Percentiles rank a stretch among this genome's conserved stretches.
These are phyloP conservation scores for Drosophila subobscura DNA, from an alignment of 1,140 invertebrate genomes.

Conservation along the genomic window DNA sequence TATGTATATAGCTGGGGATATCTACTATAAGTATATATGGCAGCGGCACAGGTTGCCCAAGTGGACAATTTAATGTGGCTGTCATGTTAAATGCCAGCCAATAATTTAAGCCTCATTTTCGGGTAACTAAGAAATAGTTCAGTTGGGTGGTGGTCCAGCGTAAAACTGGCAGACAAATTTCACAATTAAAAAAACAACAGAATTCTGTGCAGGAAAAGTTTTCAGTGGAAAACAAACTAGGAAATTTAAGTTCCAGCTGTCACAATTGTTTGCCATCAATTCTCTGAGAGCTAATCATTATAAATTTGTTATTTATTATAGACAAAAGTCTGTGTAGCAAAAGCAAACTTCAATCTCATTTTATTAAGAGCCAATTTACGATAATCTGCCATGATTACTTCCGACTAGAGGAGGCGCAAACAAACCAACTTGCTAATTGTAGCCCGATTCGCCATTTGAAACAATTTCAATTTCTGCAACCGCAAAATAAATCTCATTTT, in stretches of 20 bases:
- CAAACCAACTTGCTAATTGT: conserved; percentile 46
- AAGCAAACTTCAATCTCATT: conserved; percentile 30
- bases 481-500: conserved; percentile 64
- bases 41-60: conserved; percentile 72
- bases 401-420: conserved; percentile 34
- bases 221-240: no score
- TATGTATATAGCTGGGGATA: conserved; percentile 17
- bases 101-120: conserved; percentile 80
- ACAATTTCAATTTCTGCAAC: conserved; percentile 20
- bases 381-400: conserved; percentile 54
- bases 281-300: background rate
- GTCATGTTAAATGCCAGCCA: conserved; percentile 80
- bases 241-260: no score
- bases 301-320: conserved; percentile 21
- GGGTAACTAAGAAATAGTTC: conserved; percentile 59
- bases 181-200: background rate
- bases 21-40: conserved; percentile 41
- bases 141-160: conserved; percentile 59
- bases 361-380: conserved; percentile 50
- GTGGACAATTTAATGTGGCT: conserved; percentile 81
- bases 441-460: conserved; percentile 14
- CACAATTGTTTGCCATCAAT: no score
- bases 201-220: conserved; percentile 1
- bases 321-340: background rate
- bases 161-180: conserved; percentile 8